Percentiles rank a stretch among this genome's conserved stretches.
phyloP scores from a whole-genome alignment of 2,888 invertebrate genomes.

The Masnerella sp. region DNA sequence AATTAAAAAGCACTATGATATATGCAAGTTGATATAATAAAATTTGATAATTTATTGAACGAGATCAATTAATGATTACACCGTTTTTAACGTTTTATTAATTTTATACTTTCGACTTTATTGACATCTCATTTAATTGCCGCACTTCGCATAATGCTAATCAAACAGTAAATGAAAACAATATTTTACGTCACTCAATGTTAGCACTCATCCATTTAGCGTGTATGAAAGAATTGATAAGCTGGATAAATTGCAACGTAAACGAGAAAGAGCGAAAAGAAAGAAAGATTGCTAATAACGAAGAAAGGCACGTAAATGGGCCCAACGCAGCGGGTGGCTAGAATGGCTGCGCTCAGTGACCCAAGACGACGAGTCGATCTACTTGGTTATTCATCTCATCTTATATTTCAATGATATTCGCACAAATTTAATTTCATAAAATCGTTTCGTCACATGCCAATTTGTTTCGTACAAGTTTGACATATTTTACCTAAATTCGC shows the following conservation, averaged over 20 bases:
- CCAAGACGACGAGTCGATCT: conserved; percentile 66
- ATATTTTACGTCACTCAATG: conserved; percentile 41
- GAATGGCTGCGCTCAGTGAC: conserved; percentile 59
- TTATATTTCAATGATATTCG: conserved; percentile 66
- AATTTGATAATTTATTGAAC: no score
- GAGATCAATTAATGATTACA: conserved; percentile 2
- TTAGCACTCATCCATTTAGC: conserved; percentile 37
- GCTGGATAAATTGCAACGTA: conserved; percentile 45
- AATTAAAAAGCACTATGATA: no score
- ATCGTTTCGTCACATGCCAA: conserved; percentile 21
- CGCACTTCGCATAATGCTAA: conserved; percentile 32
- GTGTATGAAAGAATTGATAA: conserved; percentile 44
- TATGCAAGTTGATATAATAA: no score
- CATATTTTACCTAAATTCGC: no score
- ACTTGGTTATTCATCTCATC: conserved; percentile 69
- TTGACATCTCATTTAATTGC: conserved; percentile 2
- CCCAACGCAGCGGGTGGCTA: conserved; percentile 59
- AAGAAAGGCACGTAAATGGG: conserved; percentile 62
- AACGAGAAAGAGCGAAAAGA: conserved; percentile 47
- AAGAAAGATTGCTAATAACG: conserved; percentile 60
- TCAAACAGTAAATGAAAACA: conserved; percentile 35
- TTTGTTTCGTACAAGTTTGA: no score
- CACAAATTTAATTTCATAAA: conserved; percentile 67
- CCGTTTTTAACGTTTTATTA: no score
- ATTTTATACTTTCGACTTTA: no score